phyloP scores from a whole-genome alignment of 1,140 invertebrate species.

The Ruditapes philippinarum region DNA sequence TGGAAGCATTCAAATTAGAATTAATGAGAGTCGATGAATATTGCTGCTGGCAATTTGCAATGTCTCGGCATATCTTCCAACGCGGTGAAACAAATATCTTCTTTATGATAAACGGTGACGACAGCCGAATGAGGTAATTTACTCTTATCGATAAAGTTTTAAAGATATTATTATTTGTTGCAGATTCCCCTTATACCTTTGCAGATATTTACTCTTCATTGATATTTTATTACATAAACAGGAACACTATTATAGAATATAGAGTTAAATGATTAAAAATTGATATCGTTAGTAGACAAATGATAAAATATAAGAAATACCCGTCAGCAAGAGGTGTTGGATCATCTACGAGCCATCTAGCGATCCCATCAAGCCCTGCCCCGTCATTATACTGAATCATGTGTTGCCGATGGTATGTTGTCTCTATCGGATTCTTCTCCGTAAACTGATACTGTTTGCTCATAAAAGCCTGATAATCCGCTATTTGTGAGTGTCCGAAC shows the following conservation, averaged over 20 bases:
- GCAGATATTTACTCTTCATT: too few species aligned
- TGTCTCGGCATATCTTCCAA: background rate
- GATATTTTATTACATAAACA: too few species aligned
- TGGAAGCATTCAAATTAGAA: background rate
- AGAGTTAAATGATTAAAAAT: too few species aligned
- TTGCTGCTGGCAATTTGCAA: background rate
- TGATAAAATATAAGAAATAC: conserved; percentile 13
- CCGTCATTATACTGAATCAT: conserved; percentile 50
- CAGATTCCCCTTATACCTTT: too few species aligned
- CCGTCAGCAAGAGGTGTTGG: conserved; percentile 53
- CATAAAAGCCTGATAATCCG: conserved; percentile 51
- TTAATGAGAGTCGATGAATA: background rate
- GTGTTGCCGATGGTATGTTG: conserved; percentile 55
- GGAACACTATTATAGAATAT: too few species aligned
- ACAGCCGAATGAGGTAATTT: too few species aligned
- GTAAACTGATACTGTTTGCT: conserved; percentile 40
- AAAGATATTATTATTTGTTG: too few species aligned
- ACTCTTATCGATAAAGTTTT: too few species aligned
- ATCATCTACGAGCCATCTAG: conserved; percentile 55
- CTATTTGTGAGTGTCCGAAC: conserved; percentile 70
- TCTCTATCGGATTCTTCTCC: conserved; percentile 49
- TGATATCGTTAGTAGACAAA: too few species aligned
- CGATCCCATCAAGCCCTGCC: conserved; percentile 36
- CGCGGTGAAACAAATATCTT: too few species aligned
- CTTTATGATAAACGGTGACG: too few species aligned